phyloP scores from a whole-genome alignment of 2,888 invertebrate genomes.

The Agriotes lineatus region DNA sequence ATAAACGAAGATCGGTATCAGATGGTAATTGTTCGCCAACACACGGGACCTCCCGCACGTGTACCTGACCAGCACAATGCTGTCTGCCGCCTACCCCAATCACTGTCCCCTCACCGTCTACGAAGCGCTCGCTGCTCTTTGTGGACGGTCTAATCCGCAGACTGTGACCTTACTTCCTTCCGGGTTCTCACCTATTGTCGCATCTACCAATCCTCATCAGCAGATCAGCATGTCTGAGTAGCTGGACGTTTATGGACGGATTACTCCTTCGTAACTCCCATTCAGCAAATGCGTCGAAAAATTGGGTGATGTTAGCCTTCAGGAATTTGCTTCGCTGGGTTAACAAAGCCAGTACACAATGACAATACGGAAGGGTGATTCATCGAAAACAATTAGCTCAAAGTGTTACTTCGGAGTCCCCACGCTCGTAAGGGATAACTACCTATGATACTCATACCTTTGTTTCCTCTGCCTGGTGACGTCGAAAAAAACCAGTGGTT shows the following conservation, averaged over 20 bases:
- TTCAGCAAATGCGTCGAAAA: conserved; percentile 21
- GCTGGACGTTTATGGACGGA: conserved; percentile 24
- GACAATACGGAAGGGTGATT: conserved; percentile 3
- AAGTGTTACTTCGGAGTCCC: neutral
- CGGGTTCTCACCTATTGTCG: conserved; percentile 33
- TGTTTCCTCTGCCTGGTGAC: no score
- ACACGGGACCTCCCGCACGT: conserved; percentile 46
- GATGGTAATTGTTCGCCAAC: conserved; percentile 50
- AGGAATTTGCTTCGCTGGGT: conserved; percentile 23
- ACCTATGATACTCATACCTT: no score
- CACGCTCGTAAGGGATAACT: no score
- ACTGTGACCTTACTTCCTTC: conserved; percentile 38
- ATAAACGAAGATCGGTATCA: conserved; percentile 48
- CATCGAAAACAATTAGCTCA: neutral
- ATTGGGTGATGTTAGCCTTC: conserved; percentile 14
- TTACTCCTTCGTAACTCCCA: conserved; percentile 20
- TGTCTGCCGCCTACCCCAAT: conserved; percentile 43
- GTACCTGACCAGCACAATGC: conserved; percentile 52
- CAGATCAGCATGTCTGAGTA: conserved; percentile 34
- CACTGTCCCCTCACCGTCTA: conserved; percentile 36
- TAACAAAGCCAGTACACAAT: conserved; percentile 4
- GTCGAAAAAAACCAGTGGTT: no score
- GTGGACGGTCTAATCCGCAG: conserved; percentile 12
- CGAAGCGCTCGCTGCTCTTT: conserved; percentile 15
- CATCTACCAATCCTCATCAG: conserved; percentile 3